Evolutionary conservation across 2,113 vertebrate species (phyloP).

Genomic region (Boleophthalmus pectinirostris): DNA sequence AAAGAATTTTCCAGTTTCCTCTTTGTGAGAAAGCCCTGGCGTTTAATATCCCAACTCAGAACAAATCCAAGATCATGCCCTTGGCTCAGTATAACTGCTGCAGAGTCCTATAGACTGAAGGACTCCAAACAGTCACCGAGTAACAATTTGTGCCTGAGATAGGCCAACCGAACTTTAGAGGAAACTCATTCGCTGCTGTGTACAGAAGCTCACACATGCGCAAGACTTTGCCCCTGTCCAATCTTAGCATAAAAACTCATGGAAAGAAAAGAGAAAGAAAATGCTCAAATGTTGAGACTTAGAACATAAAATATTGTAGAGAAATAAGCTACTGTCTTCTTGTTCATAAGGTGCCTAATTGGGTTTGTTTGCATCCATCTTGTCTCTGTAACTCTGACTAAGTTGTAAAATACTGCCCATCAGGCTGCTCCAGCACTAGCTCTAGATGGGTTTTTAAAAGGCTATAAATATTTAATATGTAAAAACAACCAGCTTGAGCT

Average conservation of each 20-base stretch:
- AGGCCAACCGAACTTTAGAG: constrained; percentile 26
- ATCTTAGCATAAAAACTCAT: constrained; percentile 15
- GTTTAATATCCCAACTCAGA: constrained; percentile 78
- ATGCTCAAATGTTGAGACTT: background rate
- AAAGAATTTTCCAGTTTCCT: constrained; percentile 79
- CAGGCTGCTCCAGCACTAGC: background rate
- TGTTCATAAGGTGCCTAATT: constrained; percentile 53
- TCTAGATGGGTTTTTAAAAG: constrained; percentile 16
- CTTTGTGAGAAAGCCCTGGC: constrained; percentile 81
- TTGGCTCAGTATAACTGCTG: constrained; percentile 91
- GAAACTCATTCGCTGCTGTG: constrained; percentile 45
- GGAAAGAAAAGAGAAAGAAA: constrained; percentile 11
- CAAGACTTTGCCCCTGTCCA: background rate
- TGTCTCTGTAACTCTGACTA: constrained; percentile 17
- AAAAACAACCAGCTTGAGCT: constrained; percentile 41
- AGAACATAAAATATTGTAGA: constrained; percentile 8
- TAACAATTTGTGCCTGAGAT: constrained; percentile 3
- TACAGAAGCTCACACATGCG: constrained; percentile 26
- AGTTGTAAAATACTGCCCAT: constrained; percentile 6
- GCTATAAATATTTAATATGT: constrained; percentile 7
- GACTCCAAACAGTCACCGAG: background rate
- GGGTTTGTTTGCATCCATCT: constrained; percentile 12
- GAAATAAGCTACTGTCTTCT: constrained; percentile 54
- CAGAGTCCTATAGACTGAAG: constrained; percentile 78
- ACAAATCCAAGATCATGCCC: constrained; percentile 85